Base-by-base conservation (phyloP, 2,888 invertebrate species). In the Tubulanus polymorphus region DNA sequence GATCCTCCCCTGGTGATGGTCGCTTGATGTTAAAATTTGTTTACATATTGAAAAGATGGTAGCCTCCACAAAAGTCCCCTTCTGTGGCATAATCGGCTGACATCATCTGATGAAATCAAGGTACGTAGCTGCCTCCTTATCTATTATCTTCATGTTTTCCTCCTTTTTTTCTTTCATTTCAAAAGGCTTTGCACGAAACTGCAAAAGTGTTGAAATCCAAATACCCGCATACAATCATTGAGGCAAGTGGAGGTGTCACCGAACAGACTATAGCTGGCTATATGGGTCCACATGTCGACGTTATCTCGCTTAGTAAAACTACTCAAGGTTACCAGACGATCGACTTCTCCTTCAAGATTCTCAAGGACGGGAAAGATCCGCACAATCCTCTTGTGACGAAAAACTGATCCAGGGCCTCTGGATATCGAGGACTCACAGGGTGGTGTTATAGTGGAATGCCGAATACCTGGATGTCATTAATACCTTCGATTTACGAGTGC, bases 221-320 rank as follows among this genome's bases (percentile, higher is more conserved):
- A 20, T 74, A 66, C 54, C 78, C 79, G 0, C 54, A 68, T 10
- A 50, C 78, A 8, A 59, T 75, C 1, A 69, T 81, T 8, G 81
- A 81, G 60, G 76, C 75, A 2, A 81, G 80, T 60, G 81, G 81
- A 5, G 79, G 79, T 12, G 71, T 81, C 27, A 76, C 68, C 1
- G 70, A 71, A 56, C 59, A 67, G 0, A 79, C 66, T 41, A 54
- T 80, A 5, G 18, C 48, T 1, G 53, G 71, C 12, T 81, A 70
- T 63, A 71, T 74, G 48, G 59, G 69, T 51, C 63, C 67, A 10
- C 57, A 70, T 37, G 64, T 80, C 5, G 80, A 81, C 56, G 70
- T 80, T 5, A 70, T 81, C n/a, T 81, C 81, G 1, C 66, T 76
- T 20, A 75, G 80, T 58, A 53, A 66, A 29, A 66, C 78, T 2